Evolutionary conservation across 2,888 invertebrate genomes (phyloP).

Genomic region (Dilophus febrilis): DNA sequence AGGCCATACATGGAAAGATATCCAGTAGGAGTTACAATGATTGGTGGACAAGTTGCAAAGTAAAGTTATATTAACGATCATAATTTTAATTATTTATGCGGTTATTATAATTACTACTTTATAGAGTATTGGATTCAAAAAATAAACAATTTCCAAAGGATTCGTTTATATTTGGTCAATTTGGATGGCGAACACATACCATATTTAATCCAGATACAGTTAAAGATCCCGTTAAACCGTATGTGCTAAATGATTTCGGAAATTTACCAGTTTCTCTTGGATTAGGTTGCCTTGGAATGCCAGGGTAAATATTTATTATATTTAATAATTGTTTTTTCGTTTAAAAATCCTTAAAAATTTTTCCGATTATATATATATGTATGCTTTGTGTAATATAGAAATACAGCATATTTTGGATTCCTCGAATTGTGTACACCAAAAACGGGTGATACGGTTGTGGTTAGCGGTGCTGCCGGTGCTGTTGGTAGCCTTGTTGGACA

Average conservation of each 20-base stretch:
- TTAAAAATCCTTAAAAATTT: too few relatives aligned
- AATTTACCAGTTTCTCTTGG: constrained; percentile 42
- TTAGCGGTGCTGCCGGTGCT: constrained; percentile 63
- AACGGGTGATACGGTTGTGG: constrained; percentile 51
- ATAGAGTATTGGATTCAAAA: constrained; percentile 40
- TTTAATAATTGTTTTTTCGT: too few relatives aligned
- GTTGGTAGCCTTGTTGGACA: constrained; percentile 64
- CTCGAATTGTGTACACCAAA: constrained; percentile 52
- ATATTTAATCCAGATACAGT: constrained; percentile 25
- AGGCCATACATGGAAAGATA: constrained; percentile 37
- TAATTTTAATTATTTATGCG: background rate
- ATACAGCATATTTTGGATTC: constrained; percentile 59
- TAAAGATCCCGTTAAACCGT: constrained; percentile 15
- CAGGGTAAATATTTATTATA: constrained; percentile 36
- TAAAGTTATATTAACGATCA: too few relatives aligned
- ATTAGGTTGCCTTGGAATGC: constrained; percentile 53
- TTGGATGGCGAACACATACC: constrained; percentile 49
- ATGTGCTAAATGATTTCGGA: constrained; percentile 39
- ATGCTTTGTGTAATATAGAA: too few relatives aligned
- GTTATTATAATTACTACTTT: background rate
- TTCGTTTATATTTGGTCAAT: constrained; percentile 39
- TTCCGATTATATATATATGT: too few relatives aligned
- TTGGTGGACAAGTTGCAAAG: constrained; percentile 55
- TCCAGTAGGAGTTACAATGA: constrained; percentile 45
- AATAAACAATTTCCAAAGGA: constrained; percentile 46